These are phyloP conservation scores for Nemotelus nigrinus DNA, from an alignment of 2,888 invertebrate species.

Conservation along the genomic window DNA sequence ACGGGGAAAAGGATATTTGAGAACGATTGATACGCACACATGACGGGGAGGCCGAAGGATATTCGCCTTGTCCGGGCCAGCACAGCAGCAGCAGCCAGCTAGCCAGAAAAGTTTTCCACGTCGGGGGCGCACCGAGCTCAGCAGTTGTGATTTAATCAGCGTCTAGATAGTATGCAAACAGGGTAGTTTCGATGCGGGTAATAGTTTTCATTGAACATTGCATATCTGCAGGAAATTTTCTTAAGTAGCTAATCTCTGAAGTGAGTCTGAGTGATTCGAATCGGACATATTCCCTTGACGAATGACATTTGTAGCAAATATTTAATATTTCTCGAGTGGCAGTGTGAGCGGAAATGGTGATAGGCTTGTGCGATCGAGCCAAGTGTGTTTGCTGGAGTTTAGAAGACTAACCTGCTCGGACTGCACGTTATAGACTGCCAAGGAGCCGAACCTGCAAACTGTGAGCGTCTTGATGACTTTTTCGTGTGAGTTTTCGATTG, in stretches of 20 bases:
- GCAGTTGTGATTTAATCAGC: slow-evolving; percentile 40
- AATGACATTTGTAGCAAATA: background rate
- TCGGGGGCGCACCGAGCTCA: slow-evolving; percentile 16
- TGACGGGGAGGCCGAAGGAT: background rate
- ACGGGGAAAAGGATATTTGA: too few relatives aligned
- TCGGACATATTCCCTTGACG: too few relatives aligned
- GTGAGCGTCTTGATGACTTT: background rate
- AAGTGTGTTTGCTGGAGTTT: too few relatives aligned
- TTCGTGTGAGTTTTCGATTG: background rate
- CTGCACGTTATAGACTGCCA: too few relatives aligned
- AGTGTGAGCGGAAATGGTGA: too few relatives aligned
- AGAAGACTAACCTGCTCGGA: too few relatives aligned
- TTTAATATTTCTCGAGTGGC: background rate
- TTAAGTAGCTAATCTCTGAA: background rate
- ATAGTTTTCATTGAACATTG: slow-evolving; percentile 25
- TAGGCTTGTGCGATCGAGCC: too few relatives aligned
- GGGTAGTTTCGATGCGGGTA: slow-evolving; percentile 22
- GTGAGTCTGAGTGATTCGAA: background rate
- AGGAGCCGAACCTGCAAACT: too few relatives aligned
- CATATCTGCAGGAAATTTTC: slow-evolving; percentile 29
- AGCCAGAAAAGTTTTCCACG: slow-evolving; percentile 23
- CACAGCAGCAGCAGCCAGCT: slow-evolving; percentile 33
- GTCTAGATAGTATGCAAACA: slow-evolving; percentile 38
- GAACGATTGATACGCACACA: too few relatives aligned
- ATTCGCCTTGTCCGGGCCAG: slow-evolving; percentile 43